Base-by-base conservation (phyloP, 2,888 invertebrate genomes). In the Euclidia mi region DNA sequence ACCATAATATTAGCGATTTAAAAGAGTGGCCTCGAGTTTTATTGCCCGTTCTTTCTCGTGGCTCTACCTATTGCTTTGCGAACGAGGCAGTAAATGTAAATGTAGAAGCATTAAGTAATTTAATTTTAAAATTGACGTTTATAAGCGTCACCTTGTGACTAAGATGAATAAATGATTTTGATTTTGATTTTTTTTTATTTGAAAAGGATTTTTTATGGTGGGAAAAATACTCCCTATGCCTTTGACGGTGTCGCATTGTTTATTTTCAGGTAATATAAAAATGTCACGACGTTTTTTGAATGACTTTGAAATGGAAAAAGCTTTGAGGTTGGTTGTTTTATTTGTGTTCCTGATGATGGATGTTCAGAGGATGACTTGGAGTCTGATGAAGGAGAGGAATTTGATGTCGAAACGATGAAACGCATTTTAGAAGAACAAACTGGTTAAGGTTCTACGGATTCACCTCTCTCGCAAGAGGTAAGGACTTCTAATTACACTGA, bases 331-430 rank as follows among this genome's bases (percentile, higher is more conserved):
- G 31, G 38, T 47, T 47, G 11, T 47, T n/a, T n/a, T n/a, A n/a
- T n/a, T 38, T 29, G 47, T 47, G 28, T 47, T 47, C 47, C 31
- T 40, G 38, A 47, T 40, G 28, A 47, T 35, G 49, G 25, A 14
- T 25, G 49, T 49, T 49, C 35, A 32, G 42, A 49, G 34, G 42
- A 49, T 49, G 49, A 49, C 15, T 49, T 49, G 35, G 49, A 49
- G 49, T 49, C 34, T 25, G 12, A 28, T 20, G 42, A 49, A 32
- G 35, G 28, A 35, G 42, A 42, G 28, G 37, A 46, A 46, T 38
- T 35, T 46, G 35, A 46, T 46, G 37, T 25, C 46, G 42, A 42
- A 49, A 49, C 42, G 32, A 14, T 49, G 42, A 41, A 34, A 42
- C 42, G n/a, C 34, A 34, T 49, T 34, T 49, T 49, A 34, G 49